These are phyloP conservation scores for Tragelaphus buxtoni DNA, from an alignment of 2,113 vertebrate species.

Conservation along the genomic window DNA sequence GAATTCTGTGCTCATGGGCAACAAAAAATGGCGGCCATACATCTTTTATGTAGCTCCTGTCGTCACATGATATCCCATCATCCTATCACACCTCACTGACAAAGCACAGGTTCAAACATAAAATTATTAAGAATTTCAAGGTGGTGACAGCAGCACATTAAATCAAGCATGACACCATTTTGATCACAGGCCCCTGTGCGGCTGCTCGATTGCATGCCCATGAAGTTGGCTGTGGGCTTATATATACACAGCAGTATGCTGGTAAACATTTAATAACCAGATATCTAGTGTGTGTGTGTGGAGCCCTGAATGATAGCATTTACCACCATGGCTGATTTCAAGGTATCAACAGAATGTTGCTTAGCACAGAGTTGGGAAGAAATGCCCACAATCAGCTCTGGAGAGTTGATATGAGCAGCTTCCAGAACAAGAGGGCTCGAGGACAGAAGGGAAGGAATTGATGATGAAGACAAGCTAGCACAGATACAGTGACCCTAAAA, in stretches of 20 bases:
- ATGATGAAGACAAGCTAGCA: background rate
- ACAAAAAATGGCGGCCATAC: background rate
- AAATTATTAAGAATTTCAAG: constrained; percentile 2
- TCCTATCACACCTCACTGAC: background rate
- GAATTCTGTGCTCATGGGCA: background rate
- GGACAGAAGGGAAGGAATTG: background rate
- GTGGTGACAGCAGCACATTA: background rate
- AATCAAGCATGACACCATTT: background rate
- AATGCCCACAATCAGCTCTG: background rate
- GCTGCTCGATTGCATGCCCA: background rate
- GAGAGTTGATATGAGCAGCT: background rate
- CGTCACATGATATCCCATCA: fast-evolving
- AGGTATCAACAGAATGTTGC: background rate
- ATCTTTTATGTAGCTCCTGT: background rate
- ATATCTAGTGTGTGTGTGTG: background rate
- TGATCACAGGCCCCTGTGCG: background rate
- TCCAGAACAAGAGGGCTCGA: background rate
- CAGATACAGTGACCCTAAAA: background rate
- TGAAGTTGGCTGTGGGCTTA: background rate
- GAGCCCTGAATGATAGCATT: background rate
- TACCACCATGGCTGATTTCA: background rate
- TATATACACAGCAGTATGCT: background rate
- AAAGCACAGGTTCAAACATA: background rate
- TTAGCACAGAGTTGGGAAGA: background rate
- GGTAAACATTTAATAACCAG: background rate